These are phyloP conservation scores for Tragelaphus eurycerus DNA, from an alignment of 2,797 vertebrate species.

Conservation along the genomic window DNA sequence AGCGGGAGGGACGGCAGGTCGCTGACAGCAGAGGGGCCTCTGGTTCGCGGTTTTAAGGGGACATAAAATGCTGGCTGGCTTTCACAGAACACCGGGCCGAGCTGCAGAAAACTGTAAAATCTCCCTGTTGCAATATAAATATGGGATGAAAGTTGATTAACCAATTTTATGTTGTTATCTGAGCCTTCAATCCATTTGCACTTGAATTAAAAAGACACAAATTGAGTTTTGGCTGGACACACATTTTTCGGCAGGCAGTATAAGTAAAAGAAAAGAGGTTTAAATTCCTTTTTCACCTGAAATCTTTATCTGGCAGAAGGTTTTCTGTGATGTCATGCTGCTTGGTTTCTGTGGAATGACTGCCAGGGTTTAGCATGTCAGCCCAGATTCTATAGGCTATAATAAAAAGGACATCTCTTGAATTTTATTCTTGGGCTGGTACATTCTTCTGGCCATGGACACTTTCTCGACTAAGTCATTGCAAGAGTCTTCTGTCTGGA, in stretches of 20 bases:
- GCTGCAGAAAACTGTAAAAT: constrained; percentile 77
- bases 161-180: constrained; percentile 81
- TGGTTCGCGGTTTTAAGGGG: constrained; percentile 77
- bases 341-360: neutral
- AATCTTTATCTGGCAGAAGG: constrained; percentile 18
- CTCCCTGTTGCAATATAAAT: constrained; percentile 80
- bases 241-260: neutral
- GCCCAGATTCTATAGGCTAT: neutral
- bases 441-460: neutral
- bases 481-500: neutral
- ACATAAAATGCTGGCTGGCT: constrained; percentile 78
- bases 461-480: neutral
- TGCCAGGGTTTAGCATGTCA: neutral
- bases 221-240: constrained; percentile 38
- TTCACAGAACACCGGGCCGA: constrained; percentile 63
- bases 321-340: neutral
- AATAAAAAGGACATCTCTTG: neutral
- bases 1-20: constrained; percentile 62
- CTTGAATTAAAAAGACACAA: constrained; percentile 76
- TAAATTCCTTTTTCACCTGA: neutral
- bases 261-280: constrained; percentile 8
- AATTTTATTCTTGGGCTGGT: neutral
- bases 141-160: constrained; percentile 82
- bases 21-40: constrained; percentile 64
- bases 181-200: constrained; percentile 79